Conservation (phyloP, 2,113 vertebrate genomes). For the Pseudorhombus dupliciocellatus region DNA sequence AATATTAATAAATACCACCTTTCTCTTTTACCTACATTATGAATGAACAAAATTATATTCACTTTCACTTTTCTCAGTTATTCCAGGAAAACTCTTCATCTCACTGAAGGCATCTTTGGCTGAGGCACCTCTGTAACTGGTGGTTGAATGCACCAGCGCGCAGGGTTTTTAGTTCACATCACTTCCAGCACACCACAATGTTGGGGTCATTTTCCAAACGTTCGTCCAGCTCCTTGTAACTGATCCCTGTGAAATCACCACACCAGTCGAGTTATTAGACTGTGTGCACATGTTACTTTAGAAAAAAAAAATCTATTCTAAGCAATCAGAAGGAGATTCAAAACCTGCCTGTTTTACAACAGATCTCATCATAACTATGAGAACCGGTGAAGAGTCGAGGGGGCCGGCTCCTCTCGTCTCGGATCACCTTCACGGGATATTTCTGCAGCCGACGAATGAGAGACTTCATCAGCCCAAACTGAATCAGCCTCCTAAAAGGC, state of each 20-base stretch:
- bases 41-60: conserved; percentile 28
- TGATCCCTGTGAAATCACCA: conserved; percentile 86
- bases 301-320: neutral
- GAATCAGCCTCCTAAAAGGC: conserved; percentile 88
- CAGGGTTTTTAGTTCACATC: conserved; percentile 25
- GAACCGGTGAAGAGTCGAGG: conserved; percentile 93
- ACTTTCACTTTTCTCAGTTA: neutral
- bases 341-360: conserved; percentile 93
- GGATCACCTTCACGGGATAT: conserved; percentile 90
- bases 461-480: conserved; percentile 96
- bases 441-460: conserved; percentile 97
- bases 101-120: conserved; percentile 53
- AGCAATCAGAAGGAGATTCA: conserved; percentile 1
- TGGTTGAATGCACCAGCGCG: neutral
- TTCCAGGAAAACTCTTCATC: neutral
- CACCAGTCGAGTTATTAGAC: neutral
- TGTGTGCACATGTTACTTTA: neutral
- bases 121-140: conserved; percentile 30
- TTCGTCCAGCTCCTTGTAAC: conserved; percentile 95
- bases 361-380: conserved; percentile 98
- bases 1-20: conserved; percentile 20
- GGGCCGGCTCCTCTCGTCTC: conserved; percentile 88
- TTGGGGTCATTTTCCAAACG: conserved; percentile 96
- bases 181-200: conserved; percentile 93
- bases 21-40: neutral